Conservation (phyloP, 2,113 vertebrate genomes). For the Pontoporia blainvillei region DNA sequence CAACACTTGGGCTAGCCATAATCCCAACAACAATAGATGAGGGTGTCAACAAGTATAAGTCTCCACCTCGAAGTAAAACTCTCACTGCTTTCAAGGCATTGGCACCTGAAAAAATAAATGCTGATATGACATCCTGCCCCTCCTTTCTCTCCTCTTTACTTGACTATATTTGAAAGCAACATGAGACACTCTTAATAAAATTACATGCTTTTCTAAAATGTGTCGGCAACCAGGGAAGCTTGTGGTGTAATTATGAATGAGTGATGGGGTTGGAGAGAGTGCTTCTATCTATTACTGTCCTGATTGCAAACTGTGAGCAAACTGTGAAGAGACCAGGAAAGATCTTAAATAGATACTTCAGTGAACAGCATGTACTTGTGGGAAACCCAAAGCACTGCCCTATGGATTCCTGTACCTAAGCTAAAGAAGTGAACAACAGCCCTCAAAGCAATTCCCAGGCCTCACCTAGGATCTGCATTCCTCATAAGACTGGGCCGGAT, state of each 20-base stretch:
- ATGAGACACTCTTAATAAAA: neutral
- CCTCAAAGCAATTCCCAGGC: neutral
- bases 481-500: neutral
- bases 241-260: neutral
- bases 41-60: neutral
- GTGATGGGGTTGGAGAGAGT: neutral
- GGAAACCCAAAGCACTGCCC: neutral
- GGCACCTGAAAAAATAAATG: neutral
- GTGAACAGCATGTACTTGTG: neutral
- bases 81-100: neutral
- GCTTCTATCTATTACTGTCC: neutral
- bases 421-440: neutral
- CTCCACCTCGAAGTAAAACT: neutral
- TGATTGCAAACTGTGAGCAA: neutral
- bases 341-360: neutral
- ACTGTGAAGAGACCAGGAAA: neutral
- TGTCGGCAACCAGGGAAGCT: neutral
- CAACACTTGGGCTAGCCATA: neutral
- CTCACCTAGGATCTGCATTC: neutral
- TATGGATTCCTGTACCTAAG: neutral
- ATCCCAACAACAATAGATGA: neutral
- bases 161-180: slow-evolving; percentile 18
- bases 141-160: neutral
- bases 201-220: neutral
- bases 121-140: neutral